Base-by-base conservation (phyloP, 2,797 vertebrate genomes). In the Atherinosoma microstoma region DNA sequence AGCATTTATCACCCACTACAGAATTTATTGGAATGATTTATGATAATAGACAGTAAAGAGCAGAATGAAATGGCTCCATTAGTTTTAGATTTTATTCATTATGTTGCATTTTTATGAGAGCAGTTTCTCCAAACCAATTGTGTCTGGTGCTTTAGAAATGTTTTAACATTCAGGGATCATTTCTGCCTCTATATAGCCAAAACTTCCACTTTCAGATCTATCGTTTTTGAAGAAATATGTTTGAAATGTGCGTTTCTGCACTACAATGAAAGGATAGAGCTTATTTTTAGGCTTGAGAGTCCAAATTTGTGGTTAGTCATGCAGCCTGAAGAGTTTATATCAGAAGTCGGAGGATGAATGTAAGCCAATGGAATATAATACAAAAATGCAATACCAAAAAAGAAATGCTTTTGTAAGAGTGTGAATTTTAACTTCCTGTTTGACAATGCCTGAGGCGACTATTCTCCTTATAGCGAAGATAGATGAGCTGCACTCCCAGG, bases 401-500 rank as follows among this genome's bases (percentile, higher is more conserved):
- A 16, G 24, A n/a, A 65, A 60, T 11, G 34, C 30, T 20, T 67
- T 67, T 60, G 57, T 64, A 60, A 51, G 67, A 68, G 53, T 67
- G 78, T 79, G 40, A 79, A 53, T 80, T 73, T 61, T 54, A 66
- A 73, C 54, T 59, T 73, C 34, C 63, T 84, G 73, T 64, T 27
- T 76, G 38, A 58, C 24, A 47, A n/a, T 24, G 83, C 89, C 81
- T 4, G 36, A 63, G 75, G 85, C 78, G 24, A 65, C 80, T 60
- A 62, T 63, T 83, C 86, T 83, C 62, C 76, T 86, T 84, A 78
- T 66, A 86, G 87, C 67, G 27, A 34, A 59, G 84, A 83, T 81
- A 54, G 91, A 90, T 87, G 90, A 89, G 82, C 76, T 80, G 64
- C 58, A 45, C 78, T 87, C 80, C 67, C 83, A 24, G 71, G 77